Evolutionary conservation across 1,140 invertebrate species (phyloP).

Genomic region (Phenacoccus solenopsis): DNA sequence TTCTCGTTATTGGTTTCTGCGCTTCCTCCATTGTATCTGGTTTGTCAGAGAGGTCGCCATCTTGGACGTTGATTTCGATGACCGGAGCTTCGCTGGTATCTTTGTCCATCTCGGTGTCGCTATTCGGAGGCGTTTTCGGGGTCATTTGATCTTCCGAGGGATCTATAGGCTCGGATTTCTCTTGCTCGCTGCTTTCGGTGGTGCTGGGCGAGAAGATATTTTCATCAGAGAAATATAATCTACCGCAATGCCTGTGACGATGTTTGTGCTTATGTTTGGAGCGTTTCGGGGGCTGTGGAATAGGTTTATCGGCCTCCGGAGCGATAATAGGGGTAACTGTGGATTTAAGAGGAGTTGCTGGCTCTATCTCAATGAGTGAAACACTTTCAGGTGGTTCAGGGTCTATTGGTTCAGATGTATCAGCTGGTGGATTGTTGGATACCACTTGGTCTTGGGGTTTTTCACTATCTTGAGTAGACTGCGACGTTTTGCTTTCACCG

Average conservation of each 20-base stretch:
- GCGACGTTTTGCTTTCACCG: neutral
- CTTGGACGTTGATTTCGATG: neutral
- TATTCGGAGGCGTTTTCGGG: neutral
- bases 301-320: neutral
- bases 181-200: neutral
- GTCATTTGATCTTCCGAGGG: neutral
- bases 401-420: neutral
- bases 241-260: neutral
- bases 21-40: neutral
- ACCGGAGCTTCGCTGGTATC: neutral
- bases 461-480: neutral
- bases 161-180: neutral
- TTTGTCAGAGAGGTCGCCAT: neutral
- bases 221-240: neutral
- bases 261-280: conserved; percentile 18
- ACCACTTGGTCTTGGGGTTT: too few species aligned
- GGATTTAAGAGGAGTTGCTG: neutral
- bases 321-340: neutral
- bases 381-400: neutral
- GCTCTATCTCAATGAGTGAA: neutral
- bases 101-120: neutral
- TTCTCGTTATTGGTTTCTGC: neutral
- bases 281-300: conserved; percentile 20
- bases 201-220: neutral
- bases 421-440: neutral